These are phyloP conservation scores for Turdus rufiventris DNA, from an alignment of 2,113 vertebrate species.

Conservation along the genomic window DNA sequence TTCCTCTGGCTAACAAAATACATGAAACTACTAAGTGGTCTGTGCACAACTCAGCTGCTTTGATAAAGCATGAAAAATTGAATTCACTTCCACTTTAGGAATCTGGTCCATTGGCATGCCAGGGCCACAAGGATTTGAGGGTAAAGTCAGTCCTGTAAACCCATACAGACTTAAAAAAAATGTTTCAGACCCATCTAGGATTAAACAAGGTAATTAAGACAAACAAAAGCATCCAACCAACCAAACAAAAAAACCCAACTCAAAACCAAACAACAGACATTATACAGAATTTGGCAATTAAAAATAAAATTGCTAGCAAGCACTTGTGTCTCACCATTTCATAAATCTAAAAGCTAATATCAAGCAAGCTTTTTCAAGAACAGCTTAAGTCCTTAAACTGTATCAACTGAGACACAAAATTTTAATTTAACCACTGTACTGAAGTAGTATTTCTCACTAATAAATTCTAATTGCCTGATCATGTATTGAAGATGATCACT, in stretches of 20 bases:
- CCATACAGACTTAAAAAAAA: not conserved
- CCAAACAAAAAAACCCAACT: no score
- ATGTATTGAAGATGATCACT: not conserved
- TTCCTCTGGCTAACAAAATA: not conserved
- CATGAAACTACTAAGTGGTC: not conserved
- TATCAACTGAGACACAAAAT: not conserved
- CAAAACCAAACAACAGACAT: fast-evolving
- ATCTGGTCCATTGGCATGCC: not conserved
- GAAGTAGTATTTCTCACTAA: not conserved
- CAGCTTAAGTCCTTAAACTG: not conserved
- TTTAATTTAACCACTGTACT: not conserved
- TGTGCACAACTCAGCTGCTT: not conserved
- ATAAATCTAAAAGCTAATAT: not conserved
- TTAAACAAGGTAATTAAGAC: not conserved
- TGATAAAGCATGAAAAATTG: not conserved
- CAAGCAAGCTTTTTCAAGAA: not conserved
- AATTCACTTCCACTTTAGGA: not conserved
- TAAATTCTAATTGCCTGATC: not conserved
- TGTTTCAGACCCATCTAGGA: not conserved
- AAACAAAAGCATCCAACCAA: not conserved
- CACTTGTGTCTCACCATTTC: not conserved
- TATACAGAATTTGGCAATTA: not conserved
- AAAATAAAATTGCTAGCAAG: not conserved
- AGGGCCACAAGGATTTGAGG: not conserved
- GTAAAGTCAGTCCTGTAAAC: not conserved